phyloP scores from a whole-genome alignment of 2,113 vertebrate genomes.

The Piaya cayana region DNA sequence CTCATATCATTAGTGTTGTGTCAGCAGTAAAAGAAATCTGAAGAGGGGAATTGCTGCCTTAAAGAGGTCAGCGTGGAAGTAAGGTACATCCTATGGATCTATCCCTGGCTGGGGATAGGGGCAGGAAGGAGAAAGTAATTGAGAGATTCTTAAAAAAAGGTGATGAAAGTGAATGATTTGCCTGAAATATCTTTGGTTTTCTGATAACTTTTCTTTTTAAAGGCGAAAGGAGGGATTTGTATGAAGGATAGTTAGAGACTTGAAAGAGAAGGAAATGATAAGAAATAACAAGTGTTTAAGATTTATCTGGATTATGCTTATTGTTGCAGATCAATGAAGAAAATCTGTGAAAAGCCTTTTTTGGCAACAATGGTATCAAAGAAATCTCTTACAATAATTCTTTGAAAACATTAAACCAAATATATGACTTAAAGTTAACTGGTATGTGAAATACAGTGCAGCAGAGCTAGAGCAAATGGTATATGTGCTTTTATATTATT shows the following conservation, averaged over 20 bases:
- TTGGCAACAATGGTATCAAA: neutral
- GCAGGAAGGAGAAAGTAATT: neutral
- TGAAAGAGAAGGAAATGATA: neutral
- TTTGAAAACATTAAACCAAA: neutral
- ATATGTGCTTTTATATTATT: neutral
- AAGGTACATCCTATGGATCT: neutral
- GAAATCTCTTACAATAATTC: neutral
- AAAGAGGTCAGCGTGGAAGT: neutral
- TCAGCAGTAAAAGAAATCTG: neutral
- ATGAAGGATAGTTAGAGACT: neutral
- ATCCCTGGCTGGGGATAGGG: fast-evolving
- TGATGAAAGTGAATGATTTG: neutral
- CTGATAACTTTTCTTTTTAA: neutral
- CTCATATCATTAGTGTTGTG: neutral
- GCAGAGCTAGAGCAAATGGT: neutral
- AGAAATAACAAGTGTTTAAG: neutral
- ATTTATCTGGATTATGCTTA: neutral
- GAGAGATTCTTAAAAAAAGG: neutral
- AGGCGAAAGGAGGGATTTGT: neutral
- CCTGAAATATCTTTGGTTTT: neutral
- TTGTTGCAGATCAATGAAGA: neutral
- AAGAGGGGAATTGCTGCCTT: neutral
- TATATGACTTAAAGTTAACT: neutral
- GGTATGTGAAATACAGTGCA: neutral
- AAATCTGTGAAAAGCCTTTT: neutral